A percentile compares a stretch with the other conserved stretches of the same genome.
phyloP scores from a whole-genome alignment of 2,888 invertebrate species.

The Leptinotarsa peninsularis region DNA sequence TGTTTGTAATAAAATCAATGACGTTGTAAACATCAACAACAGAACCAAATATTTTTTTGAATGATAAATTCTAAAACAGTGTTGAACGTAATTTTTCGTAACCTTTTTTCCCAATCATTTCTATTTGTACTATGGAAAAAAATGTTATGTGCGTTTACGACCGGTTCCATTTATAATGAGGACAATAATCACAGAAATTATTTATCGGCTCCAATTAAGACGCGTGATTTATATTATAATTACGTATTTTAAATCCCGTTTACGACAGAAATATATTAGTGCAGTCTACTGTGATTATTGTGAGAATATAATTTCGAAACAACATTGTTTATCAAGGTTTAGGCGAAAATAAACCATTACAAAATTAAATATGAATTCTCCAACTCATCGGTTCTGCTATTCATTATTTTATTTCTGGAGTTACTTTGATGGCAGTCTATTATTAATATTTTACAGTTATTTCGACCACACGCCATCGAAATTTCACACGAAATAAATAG shows the following conservation, averaged over 20 bases:
- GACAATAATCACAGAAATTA: background rate
- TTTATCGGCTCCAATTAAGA: background rate
- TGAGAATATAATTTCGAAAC: background rate
- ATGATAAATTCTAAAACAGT: too few species aligned
- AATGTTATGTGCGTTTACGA: background rate
- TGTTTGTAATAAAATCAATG: too few species aligned
- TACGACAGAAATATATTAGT: background rate
- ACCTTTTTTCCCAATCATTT: too few species aligned
- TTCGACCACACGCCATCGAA: background rate
- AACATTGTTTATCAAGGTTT: background rate
- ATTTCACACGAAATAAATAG: background rate
- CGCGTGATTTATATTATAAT: slow-evolving; percentile 4
- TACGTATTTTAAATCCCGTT: background rate
- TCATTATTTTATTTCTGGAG: background rate
- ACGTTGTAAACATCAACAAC: too few species aligned
- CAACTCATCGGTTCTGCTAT: background rate
- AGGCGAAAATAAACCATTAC: background rate
- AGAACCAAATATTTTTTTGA: too few species aligned
- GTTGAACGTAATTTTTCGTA: too few species aligned
- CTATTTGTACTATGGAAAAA: background rate
- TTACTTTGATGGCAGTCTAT: background rate
- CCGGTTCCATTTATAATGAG: background rate
- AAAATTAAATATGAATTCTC: background rate
- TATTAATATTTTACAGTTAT: background rate
- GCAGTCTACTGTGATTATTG: background rate